These are phyloP conservation scores for Apoderus coryli DNA, from an alignment of 2,888 invertebrate species.

Conservation along the genomic window DNA sequence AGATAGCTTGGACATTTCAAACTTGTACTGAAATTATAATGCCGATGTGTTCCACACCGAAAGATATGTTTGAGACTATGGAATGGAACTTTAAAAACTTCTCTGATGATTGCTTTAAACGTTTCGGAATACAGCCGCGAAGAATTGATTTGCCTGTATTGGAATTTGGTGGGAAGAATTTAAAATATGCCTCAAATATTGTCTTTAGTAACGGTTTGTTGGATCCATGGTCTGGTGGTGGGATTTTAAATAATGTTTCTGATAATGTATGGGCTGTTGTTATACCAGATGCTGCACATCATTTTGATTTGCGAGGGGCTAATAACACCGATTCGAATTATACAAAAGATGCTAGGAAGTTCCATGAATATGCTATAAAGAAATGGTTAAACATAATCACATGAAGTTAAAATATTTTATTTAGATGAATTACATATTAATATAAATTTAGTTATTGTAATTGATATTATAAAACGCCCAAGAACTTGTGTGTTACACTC, in stretches of 20 bases:
- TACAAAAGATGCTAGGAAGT: slow-evolving; percentile 45
- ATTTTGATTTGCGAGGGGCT: slow-evolving; percentile 60
- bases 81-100: slow-evolving; percentile 59
- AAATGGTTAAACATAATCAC: slow-evolving; percentile 41
- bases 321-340: slow-evolving; percentile 49
- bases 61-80: slow-evolving; percentile 70
- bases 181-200: slow-evolving; percentile 53
- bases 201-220: slow-evolving; percentile 72
- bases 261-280: slow-evolving; percentile 50
- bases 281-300: slow-evolving; percentile 74
- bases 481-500: too few species aligned
- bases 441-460: too few species aligned
- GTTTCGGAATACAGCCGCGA: slow-evolving; percentile 47
- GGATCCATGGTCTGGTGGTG: slow-evolving; percentile 82
- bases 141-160: slow-evolving; percentile 43
- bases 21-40: slow-evolving; percentile 94
- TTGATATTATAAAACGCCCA: too few species aligned
- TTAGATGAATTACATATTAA: too few species aligned
- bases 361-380: slow-evolving; percentile 45
- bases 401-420: too few species aligned
- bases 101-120: slow-evolving; percentile 51
- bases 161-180: slow-evolving; percentile 66
- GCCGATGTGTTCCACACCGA: slow-evolving; percentile 64
- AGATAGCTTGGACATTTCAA: slow-evolving; percentile 72
- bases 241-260: slow-evolving; percentile 55